These are phyloP conservation scores for Drosophila demipolita DNA, from an alignment of 2,888 invertebrate species.

Conservation along the genomic window DNA sequence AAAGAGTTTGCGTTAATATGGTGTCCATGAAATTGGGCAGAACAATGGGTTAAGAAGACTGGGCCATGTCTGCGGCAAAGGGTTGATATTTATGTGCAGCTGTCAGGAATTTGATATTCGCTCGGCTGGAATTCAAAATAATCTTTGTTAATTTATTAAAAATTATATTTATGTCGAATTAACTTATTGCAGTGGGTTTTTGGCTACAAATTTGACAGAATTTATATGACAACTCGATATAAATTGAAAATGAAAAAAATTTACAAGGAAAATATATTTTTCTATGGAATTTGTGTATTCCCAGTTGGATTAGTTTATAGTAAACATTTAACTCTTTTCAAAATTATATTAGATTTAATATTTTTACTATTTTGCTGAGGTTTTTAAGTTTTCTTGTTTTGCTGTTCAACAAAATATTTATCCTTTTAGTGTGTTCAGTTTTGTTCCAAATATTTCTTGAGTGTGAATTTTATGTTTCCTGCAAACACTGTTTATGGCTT, in stretches of 20 bases:
- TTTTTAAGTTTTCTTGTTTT: background rate
- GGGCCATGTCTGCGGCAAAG: background rate
- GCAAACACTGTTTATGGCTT: background rate
- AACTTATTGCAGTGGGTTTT: background rate
- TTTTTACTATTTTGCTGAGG: background rate
- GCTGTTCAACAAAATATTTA: background rate
- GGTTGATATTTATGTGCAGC: conserved; percentile 8
- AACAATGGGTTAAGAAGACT: background rate
- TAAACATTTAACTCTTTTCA: background rate
- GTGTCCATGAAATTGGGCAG: conserved; percentile 11
- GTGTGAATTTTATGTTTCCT: background rate
- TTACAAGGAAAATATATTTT: background rate
- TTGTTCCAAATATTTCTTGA: background rate
- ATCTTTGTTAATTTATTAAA: background rate
- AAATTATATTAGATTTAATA: background rate
- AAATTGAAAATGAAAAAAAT: background rate
- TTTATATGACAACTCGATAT: background rate
- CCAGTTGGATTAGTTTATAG: background rate
- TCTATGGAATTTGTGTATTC: background rate
- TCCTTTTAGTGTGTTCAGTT: background rate
- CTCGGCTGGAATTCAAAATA: background rate
- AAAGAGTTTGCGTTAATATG: conserved; percentile 43
- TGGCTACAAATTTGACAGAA: background rate
- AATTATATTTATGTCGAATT: background rate
- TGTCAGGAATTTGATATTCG: conserved; percentile 7